Conservation (phyloP, 2,113 vertebrate species). For the Anser cygnoides region DNA sequence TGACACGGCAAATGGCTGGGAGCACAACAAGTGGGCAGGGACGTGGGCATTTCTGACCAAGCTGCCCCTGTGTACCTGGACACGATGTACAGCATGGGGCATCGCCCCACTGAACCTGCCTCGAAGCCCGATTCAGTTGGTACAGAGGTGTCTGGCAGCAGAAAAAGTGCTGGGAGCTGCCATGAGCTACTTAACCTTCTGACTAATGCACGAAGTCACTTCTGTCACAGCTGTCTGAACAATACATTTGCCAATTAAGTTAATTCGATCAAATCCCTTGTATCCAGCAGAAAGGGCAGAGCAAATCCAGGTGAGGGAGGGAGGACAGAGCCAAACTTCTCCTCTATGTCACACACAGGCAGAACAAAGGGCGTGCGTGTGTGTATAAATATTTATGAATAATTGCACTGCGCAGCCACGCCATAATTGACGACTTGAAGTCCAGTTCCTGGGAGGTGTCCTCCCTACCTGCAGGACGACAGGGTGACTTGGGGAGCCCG, state of each 20-base stretch:
- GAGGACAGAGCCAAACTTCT: slow-evolving; percentile 40
- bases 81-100: background rate
- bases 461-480: background rate
- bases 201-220: slow-evolving; percentile 33
- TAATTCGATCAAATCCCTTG: slow-evolving; percentile 67
- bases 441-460: background rate
- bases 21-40: background rate
- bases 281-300: slow-evolving; percentile 57
- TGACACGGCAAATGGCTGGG: background rate
- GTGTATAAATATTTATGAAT: slow-evolving; percentile 33
- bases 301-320: slow-evolving; percentile 62
- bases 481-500: background rate
- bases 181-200: slow-evolving; percentile 51
- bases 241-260: slow-evolving; percentile 66
- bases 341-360: background rate
- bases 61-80: background rate
- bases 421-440: rapidly evolving
- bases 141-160: background rate
- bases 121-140: rapidly evolving
- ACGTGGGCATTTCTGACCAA: rapidly evolving
- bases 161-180: slow-evolving; percentile 25
- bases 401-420: background rate
- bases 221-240: slow-evolving; percentile 66
- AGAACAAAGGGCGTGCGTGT: background rate
- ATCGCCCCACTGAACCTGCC: background rate